Base-by-base conservation (phyloP, 2,888 invertebrate genomes). In the Trissoscelio sp. region DNA sequence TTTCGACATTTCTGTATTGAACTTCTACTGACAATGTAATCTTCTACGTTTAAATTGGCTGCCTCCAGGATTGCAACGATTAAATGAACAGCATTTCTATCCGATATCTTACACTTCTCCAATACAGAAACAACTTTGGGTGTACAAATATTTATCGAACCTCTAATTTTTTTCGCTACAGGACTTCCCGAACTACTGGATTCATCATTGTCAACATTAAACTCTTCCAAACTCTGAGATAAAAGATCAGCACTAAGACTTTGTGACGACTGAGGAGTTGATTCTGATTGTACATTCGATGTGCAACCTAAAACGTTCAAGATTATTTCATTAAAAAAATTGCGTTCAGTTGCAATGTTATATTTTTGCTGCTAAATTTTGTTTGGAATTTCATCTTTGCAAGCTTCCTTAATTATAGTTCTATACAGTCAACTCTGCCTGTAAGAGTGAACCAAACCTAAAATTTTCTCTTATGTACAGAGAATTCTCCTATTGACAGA, bases 61-160 rank as follows among this genome's bases (percentile, higher is more conserved):
- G 22, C 51, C 31, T 66, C 51, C 2, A 66, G 22, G 20, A 66
- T 9, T 12, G 48, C 18, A 6, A 37, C 3, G 5, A 66, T 51
- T 18, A 51, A 0, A 37, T 34, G 34, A 2, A 51, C 37, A 9
- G 66, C 48, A 48, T 51, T 66, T 66, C 51, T 66, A 14, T 22
- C 24, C 3, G 66, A 51, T 14, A 51, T 3, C 20, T 51, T 51
- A 7, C 39, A 4, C 14, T 53, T 53, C n/a, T 67, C 53, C 11
- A 55, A 16, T 20, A 20, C 37, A 20, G 39, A 37, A 6, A 67
- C 12, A 7, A 67, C 5, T 53, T 42, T 67, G 7, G 66, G 34
- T 22, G 66, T 51, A 22, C 3, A 37, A 16, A 66, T 66, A 44
- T 66, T 37, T 7, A 20, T 66, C 2, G 24, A 1, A 18, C 66